A percentile compares a stretch with the other conserved stretches of the same genome.
Evolutionary conservation across 2,113 vertebrate species (phyloP).

Genomic region (Cryptoleucopteryx plumbea): DNA sequence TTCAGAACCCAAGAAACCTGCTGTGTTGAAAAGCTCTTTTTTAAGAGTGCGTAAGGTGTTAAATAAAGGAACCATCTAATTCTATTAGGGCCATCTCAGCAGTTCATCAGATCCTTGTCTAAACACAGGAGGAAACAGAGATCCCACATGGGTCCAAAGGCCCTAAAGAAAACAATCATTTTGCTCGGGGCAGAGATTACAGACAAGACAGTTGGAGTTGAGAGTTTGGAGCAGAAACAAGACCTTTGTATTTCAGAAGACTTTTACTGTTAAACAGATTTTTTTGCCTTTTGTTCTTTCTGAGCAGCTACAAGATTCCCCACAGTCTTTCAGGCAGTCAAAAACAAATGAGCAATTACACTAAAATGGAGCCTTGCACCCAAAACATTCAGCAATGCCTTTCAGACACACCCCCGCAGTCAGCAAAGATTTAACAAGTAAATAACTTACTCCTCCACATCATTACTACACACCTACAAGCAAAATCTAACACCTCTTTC

Average conservation of each 20-base stretch:
- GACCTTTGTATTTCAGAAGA: not conserved
- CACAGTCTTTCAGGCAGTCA: not conserved
- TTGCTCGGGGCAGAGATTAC: not conserved
- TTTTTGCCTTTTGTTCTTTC: not conserved
- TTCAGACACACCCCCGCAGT: conserved; percentile 31
- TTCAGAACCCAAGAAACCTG: not conserved
- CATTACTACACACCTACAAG: conserved; percentile 23
- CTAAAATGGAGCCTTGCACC: conserved; percentile 9
- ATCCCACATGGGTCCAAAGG: not conserved
- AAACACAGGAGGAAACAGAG: conserved; percentile 26
- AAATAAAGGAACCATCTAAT: not conserved
- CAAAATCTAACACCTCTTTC: not conserved
- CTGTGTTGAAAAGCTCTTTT: not conserved
- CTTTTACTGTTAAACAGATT: not conserved
- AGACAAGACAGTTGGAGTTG: not conserved
- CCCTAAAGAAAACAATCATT: conserved; percentile 13
- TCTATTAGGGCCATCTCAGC: not conserved
- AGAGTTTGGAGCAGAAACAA: conserved; percentile 4
- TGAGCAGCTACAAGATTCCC: not conserved
- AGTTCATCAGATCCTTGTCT: conserved; percentile 28
- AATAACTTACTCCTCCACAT: conserved; percentile 45
- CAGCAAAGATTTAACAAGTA: conserved; percentile 41
- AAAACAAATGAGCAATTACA: conserved; percentile 43
- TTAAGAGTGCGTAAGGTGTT: not conserved
- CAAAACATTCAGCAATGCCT: conserved; percentile 32